Conservation (phyloP, 2,888 invertebrate species). For the Netelia virgata region DNA sequence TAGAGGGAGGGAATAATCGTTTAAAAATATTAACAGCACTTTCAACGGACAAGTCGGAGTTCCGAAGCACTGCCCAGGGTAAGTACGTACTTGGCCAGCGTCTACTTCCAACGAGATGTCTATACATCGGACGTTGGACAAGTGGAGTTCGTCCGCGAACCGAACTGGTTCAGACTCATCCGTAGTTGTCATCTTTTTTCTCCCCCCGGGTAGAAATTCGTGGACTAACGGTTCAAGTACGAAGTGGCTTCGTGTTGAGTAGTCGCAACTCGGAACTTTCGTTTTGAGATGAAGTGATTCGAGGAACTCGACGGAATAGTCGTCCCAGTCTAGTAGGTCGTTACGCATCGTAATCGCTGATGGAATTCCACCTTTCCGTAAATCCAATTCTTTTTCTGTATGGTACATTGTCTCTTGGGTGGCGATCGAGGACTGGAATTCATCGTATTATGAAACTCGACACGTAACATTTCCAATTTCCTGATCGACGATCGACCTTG, state of each 20-base stretch:
- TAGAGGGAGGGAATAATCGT: conserved; percentile 40
- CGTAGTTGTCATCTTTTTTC: conserved; percentile 9
- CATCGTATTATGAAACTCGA: neutral
- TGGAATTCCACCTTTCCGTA: neutral
- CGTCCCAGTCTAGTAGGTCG: neutral
- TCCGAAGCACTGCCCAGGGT: conserved; percentile 2
- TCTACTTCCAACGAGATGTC: conserved; percentile 8
- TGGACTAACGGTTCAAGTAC: conserved; percentile 3
- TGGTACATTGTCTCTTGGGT: neutral
- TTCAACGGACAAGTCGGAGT: neutral
- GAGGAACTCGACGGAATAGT: neutral
- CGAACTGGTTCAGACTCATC: conserved; percentile 23
- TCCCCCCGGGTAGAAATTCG: conserved; percentile 13
- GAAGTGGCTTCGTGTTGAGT: neutral
- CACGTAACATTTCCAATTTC: neutral
- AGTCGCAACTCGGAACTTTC: neutral
- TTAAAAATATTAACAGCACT: conserved; percentile 50
- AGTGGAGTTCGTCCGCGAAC: conserved; percentile 7
- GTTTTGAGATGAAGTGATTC: neutral
- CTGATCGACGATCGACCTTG: neutral
- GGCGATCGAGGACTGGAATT: neutral
- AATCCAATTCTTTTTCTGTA: neutral
- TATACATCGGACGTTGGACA: neutral
- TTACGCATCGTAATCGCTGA: neutral
- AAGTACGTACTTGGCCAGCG: conserved; percentile 22